A percentile compares a stretch with the other conserved stretches of the same genome.
These are phyloP conservation scores for Lepisosteus oculatus DNA, from an alignment of 2,113 vertebrate species.

Conservation along the genomic window DNA sequence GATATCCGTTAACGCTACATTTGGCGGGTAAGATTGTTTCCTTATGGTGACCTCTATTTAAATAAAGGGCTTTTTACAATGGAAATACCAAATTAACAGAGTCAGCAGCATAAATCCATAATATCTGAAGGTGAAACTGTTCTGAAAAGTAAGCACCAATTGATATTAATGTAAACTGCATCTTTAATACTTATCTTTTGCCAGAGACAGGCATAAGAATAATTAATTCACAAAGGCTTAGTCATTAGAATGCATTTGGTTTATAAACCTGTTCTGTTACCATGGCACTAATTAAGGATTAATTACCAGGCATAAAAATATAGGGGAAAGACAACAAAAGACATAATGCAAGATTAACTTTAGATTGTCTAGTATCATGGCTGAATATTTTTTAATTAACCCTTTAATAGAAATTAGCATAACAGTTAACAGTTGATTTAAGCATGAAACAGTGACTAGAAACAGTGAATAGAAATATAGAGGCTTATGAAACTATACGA, in stretches of 20 bases:
- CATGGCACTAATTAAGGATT: constrained; percentile 36
- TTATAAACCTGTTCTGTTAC: constrained; percentile 32
- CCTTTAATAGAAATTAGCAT: too few species aligned
- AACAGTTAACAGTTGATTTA: background rate
- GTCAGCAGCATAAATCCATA: background rate
- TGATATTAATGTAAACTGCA: constrained; percentile 8
- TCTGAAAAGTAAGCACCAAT: background rate
- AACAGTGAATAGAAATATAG: background rate
- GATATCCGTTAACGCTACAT: background rate
- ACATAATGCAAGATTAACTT: background rate
- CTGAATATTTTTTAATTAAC: too few species aligned
- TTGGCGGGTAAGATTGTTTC: constrained; percentile 16
- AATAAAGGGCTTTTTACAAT: constrained; percentile 4
- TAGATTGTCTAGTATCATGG: background rate
- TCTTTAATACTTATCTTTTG: constrained; percentile 21
- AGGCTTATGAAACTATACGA: background rate
- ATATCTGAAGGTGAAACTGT: background rate
- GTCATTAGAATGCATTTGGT: constrained; percentile 14
- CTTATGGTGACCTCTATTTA: constrained; percentile 14
- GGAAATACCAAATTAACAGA: constrained; percentile 16
- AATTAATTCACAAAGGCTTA: constrained; percentile 11
- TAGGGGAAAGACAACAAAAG: constrained; percentile 10
- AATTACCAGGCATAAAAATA: constrained; percentile 1
- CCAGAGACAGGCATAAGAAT: constrained; percentile 4
- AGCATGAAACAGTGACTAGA: too few species aligned